Evolutionary conservation across 1,140 invertebrate species (phyloP).

Genomic region (Drosophila fuyamai): DNA sequence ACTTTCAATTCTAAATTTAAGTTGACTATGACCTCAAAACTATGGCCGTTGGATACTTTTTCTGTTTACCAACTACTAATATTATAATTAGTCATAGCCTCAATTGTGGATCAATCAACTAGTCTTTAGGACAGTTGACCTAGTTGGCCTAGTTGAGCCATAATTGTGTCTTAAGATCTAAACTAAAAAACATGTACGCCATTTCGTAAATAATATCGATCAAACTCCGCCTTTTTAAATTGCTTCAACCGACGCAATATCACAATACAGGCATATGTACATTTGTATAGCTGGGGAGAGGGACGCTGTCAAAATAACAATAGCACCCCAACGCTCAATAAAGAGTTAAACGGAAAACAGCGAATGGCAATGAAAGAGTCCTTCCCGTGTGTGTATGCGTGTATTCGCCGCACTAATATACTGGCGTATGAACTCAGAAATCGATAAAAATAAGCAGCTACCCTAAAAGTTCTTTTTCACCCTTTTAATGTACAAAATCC

Average conservation of each 20-base stretch:
- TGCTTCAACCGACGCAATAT: conserved; percentile 12
- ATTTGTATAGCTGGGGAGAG: conserved; percentile 33
- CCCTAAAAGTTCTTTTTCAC: conserved; percentile 47
- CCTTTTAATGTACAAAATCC: conserved; percentile 68
- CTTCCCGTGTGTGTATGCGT: conserved; percentile 24
- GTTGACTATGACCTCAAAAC: too few relatives aligned
- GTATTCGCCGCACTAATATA: conserved; percentile 60
- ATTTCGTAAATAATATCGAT: conserved; percentile 74
- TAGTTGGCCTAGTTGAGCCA: conserved; percentile 39
- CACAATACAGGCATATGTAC: conserved; percentile 19
- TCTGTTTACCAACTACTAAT: too few relatives aligned
- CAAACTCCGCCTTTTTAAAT: conserved; percentile 74
- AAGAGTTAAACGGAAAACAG: conserved; percentile 74
- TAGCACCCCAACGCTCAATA: conserved; percentile 65
- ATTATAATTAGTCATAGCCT: too few relatives aligned
- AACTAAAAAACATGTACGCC: conserved; percentile 65
- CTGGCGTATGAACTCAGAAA: conserved; percentile 26
- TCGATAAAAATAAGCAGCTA: conserved; percentile 56
- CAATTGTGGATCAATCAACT: too few relatives aligned
- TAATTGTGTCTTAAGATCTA: conserved; percentile 42
- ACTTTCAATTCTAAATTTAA: too few relatives aligned
- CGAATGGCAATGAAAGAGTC: conserved; percentile 67
- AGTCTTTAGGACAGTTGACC: too few relatives aligned
- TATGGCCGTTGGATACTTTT: too few relatives aligned
- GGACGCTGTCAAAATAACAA: conserved; percentile 72